Evolutionary conservation across 2,797 vertebrate species (phyloP).

Genomic region (Coccyzus lansbergi): DNA sequence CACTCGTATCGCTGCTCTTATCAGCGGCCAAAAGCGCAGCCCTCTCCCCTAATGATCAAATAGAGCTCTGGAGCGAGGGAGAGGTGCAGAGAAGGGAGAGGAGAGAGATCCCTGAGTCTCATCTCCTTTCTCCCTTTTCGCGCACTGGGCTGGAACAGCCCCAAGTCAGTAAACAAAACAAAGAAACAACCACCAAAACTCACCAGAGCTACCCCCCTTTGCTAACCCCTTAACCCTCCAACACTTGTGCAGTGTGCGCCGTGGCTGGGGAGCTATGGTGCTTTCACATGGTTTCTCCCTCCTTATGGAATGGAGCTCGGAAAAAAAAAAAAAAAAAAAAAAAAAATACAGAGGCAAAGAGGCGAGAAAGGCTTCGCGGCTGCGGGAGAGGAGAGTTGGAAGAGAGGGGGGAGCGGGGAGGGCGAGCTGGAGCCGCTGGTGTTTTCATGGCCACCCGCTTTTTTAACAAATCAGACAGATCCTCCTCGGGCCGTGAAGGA

Average conservation of each 20-base stretch:
- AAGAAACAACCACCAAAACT: constrained; percentile 10
- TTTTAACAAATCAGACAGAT: constrained; percentile 77
- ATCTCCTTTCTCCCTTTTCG: not conserved
- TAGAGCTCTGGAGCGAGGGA: not conserved
- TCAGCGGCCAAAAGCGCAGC: not conserved
- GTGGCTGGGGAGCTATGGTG: not conserved
- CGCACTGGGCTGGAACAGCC: not conserved
- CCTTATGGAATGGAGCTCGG: not conserved
- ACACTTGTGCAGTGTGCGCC: not conserved
- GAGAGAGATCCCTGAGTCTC: not conserved
- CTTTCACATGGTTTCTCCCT: constrained; percentile 20
- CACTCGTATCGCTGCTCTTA: not conserved
- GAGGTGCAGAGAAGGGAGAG: not conserved
- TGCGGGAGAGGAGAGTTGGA: not conserved
- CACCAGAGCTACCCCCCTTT: not conserved
- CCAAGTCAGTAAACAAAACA: constrained; percentile 50
- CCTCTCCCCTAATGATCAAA: not conserved
- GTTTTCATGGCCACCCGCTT: constrained; percentile 71
- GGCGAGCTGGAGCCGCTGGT: not conserved
- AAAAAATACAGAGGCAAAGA: not conserved
- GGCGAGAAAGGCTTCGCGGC: not conserved
- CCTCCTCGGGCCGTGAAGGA: constrained; percentile 73
- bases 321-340: too few species aligned
- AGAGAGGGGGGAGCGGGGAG: not conserved
- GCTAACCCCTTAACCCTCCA: not conserved